These are phyloP conservation scores for Agrotis ipsilon DNA, from an alignment of 2,888 invertebrate genomes.

Conservation along the genomic window DNA sequence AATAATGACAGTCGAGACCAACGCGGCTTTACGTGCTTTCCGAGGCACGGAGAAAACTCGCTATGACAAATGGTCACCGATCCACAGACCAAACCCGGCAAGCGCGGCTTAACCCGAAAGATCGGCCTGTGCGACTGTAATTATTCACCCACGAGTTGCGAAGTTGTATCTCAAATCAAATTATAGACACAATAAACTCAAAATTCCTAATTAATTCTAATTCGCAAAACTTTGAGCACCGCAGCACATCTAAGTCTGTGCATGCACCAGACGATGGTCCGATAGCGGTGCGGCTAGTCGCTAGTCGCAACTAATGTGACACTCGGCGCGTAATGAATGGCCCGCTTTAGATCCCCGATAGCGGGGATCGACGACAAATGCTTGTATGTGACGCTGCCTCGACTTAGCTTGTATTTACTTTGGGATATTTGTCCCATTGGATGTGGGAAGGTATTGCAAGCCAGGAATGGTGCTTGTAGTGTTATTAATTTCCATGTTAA, in stretches of 20 bases:
- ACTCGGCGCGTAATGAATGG: slow-evolving; percentile 68
- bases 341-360: slow-evolving; percentile 70
- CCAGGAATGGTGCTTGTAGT: slow-evolving; percentile 14
- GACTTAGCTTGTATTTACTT: slow-evolving; percentile 41
- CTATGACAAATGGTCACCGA: too few species aligned
- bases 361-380: slow-evolving; percentile 61
- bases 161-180: too few species aligned
- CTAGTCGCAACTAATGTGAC: slow-evolving; percentile 66
- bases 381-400: slow-evolving; percentile 48
- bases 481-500: slow-evolving; percentile 36
- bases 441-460: slow-evolving; percentile 14
- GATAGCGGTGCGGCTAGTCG: slow-evolving; percentile 67
- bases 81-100: too few species aligned
- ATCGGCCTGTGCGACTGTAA: too few species aligned
- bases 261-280: slow-evolving; percentile 65
- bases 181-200: neutral
- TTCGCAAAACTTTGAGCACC: slow-evolving; percentile 57
- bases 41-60: too few species aligned
- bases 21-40: too few species aligned
- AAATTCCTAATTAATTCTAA: slow-evolving; percentile 13
- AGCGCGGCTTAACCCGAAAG: too few species aligned
- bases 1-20: too few species aligned
- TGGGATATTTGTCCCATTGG: slow-evolving; percentile 5
- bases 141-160: too few species aligned
- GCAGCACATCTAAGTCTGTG: slow-evolving; percentile 44